Evolutionary conservation across 2,797 vertebrate genomes (phyloP).

Genomic region (Carduelis carduelis): DNA sequence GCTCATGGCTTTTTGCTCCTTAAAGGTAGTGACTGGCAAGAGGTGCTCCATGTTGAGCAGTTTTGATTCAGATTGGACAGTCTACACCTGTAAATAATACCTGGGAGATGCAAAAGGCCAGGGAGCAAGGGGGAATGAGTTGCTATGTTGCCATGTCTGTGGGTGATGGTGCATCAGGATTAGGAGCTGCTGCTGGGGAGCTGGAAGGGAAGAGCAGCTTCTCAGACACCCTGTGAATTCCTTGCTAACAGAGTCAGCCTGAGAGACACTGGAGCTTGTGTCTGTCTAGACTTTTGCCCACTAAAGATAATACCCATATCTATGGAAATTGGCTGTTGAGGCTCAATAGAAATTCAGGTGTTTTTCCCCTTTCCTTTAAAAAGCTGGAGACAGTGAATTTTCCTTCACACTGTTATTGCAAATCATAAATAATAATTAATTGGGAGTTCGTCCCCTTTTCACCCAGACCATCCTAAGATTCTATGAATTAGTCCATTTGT

Average conservation of each 20-base stretch:
- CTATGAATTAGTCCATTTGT: neutral
- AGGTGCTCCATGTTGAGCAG: neutral
- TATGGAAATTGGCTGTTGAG: neutral
- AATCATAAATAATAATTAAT: neutral
- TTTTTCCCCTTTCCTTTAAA: neutral
- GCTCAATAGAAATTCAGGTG: neutral
- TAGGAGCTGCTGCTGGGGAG: neutral
- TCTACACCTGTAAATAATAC: neutral
- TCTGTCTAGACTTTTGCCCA: neutral
- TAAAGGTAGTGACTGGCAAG: neutral
- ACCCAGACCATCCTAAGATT: neutral
- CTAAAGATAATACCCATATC: neutral
- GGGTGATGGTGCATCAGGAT: neutral
- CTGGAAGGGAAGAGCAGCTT: neutral
- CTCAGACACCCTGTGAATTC: neutral
- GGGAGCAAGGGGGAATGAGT: neutral
- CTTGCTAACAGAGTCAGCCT: neutral
- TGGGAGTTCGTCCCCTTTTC: neutral
- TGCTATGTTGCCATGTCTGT: neutral
- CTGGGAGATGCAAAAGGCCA: neutral
- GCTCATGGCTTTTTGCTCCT: neutral
- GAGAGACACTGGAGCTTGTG: neutral
- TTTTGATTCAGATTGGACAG: neutral
- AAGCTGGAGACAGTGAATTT: neutral
- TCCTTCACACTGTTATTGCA: neutral